Evolutionary conservation across 2,888 invertebrate genomes (phyloP).

Genomic region (Agrochola lota): DNA sequence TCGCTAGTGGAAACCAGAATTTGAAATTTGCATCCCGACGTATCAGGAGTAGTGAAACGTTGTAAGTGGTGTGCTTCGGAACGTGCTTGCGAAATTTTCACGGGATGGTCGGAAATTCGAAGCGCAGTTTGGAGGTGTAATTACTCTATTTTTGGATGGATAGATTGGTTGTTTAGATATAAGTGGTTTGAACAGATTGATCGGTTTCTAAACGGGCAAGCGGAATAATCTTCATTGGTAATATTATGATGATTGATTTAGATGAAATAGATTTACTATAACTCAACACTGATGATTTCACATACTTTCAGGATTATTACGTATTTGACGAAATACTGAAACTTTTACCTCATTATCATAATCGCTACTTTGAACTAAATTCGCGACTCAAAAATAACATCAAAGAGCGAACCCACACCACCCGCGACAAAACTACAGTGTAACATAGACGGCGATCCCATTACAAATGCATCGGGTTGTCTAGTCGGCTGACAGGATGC

Average conservation of each 20-base stretch:
- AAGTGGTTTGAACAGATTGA: slow-evolving; percentile 4
- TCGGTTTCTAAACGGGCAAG: slow-evolving; percentile 3
- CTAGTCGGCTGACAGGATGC: slow-evolving; percentile 76
- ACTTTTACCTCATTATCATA: background rate
- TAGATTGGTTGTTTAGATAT: slow-evolving; percentile 24
- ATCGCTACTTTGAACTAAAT: slow-evolving; percentile 5
- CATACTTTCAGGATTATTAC: too few species aligned
- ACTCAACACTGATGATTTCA: background rate
- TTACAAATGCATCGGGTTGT: slow-evolving; percentile 84
- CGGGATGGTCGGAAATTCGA: slow-evolving; percentile 42
- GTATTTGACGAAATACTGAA: background rate
- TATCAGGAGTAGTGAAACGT: slow-evolving; percentile 71
- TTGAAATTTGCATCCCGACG: slow-evolving; percentile 78
- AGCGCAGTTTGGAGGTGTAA: slow-evolving; percentile 40
- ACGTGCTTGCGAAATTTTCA: slow-evolving; percentile 56
- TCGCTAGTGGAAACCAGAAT: slow-evolving; percentile 76
- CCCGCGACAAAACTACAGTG: slow-evolving; percentile 55
- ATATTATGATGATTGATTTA: slow-evolving; percentile 7
- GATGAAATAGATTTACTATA: background rate
- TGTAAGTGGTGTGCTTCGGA: slow-evolving; percentile 61
- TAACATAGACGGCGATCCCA: slow-evolving; percentile 66
- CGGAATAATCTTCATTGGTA: background rate
- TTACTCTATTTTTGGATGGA: slow-evolving; percentile 51
- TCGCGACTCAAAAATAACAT: slow-evolving; percentile 30
- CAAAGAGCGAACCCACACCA: slow-evolving; percentile 35